Base-by-base conservation (phyloP, 2,113 vertebrate genomes). In the Apodemus sylvaticus region DNA sequence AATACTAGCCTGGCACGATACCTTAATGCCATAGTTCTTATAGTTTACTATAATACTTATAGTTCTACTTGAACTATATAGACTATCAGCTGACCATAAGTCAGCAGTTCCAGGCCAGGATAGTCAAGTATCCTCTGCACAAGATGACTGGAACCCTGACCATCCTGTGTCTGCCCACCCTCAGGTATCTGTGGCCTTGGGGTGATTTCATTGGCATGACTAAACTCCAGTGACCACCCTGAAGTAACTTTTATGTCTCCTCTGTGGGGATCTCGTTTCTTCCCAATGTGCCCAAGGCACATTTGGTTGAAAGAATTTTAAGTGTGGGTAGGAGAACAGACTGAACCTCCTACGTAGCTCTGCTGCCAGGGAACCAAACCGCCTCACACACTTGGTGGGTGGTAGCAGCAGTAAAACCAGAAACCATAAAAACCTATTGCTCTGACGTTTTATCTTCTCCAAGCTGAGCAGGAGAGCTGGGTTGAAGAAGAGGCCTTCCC, bases 321-420 rank as follows among this genome's bases (percentile, higher is more conserved):
- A 79, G 64, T 86, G 97, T 97, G 96, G 97, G 95, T 19, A 34
- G 91, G 55, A 82, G 89, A 97, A 97, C 96, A 97, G 94, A 83
- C 82, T 29, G 90, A 95, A 62, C 94, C 90, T 85, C 93, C 97
- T 86, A 92, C 79, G 4, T 42, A 26, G 77, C 78, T 90, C 14
- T 1, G 82, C 96, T 97, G 95, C 96, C 90, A 77, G 94, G 92
- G 91, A 96, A 86, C 93, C 93, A 14, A 92, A 70, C 62, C 1
- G 1, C 19, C 90, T 66, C 95, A 68, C 2, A 36, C 45, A 26
- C 22, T 1, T 20, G 88, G 94, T 96, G 97, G 95, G 48, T 17
- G 97, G 96, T 2, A 95, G 86, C 87, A 42, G 34, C 91, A 82
- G 77, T 86, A 90, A 90, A 93, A 68, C 70, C 81, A 87, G 88